These are phyloP conservation scores for Hyperoplus immaculatus DNA, from an alignment of 2,797 vertebrate species.

Conservation along the genomic window DNA sequence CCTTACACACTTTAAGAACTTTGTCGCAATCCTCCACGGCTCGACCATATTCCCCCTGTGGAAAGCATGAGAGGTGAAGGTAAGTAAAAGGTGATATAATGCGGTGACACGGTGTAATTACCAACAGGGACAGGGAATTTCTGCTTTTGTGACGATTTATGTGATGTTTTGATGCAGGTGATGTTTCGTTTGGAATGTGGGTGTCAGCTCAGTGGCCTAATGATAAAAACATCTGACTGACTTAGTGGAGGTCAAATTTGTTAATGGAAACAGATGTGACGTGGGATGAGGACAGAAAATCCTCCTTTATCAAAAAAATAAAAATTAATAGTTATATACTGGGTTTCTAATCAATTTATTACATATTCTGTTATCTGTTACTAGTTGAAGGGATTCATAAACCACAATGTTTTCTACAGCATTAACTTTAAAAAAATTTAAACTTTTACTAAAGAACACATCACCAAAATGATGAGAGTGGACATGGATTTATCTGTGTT, in stretches of 20 bases:
- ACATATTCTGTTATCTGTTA: background rate
- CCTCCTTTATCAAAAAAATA: background rate
- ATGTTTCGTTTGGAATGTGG: background rate
- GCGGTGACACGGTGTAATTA: background rate
- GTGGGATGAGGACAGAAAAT: background rate
- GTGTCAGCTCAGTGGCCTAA: conserved; percentile 1
- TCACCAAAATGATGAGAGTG: background rate
- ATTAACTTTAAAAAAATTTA: background rate
- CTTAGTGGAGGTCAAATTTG: conserved; percentile 15
- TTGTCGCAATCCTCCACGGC: conserved; percentile 90
- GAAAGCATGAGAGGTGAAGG: background rate
- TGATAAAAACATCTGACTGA: conserved; percentile 14
- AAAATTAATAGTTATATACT: background rate
- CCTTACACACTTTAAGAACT: conserved; percentile 75
- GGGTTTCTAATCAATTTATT: background rate
- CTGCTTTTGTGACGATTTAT: too few relatives aligned
- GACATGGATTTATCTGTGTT: background rate
- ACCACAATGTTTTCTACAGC: background rate
- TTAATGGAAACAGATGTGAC: background rate
- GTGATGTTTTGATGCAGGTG: background rate
- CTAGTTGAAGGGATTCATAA: background rate
- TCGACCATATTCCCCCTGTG: conserved; percentile 88
- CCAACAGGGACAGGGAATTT: background rate
- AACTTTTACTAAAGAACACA: background rate
- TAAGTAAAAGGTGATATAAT: background rate